Conservation (phyloP, 2,888 invertebrate species). For the Latheticus oryzae region DNA sequence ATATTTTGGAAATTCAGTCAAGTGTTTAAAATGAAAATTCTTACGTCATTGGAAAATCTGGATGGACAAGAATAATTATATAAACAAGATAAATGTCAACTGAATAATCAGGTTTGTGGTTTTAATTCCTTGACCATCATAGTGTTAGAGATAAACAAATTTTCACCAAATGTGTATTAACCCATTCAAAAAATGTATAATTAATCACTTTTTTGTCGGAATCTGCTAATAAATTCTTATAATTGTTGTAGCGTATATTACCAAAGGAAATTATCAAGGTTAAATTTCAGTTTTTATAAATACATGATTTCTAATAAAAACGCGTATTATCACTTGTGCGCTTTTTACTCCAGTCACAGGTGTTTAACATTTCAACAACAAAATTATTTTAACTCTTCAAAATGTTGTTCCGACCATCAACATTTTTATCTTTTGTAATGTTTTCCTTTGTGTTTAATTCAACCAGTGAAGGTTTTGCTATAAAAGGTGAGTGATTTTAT, state of each 20-base stretch:
- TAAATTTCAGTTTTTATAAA: constrained; percentile 7
- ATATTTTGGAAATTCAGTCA: too few species aligned
- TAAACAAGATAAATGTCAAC: too few species aligned
- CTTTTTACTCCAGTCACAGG: neutral
- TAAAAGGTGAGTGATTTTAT: constrained; percentile 1
- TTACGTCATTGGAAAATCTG: too few species aligned
- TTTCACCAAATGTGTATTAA: too few species aligned
- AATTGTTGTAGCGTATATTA: constrained; percentile 1
- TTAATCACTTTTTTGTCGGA: too few species aligned
- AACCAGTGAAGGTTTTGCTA: neutral
- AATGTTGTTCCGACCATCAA: neutral
- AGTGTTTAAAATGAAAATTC: too few species aligned
- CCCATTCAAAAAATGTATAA: too few species aligned
- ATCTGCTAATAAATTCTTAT: constrained; percentile 1
- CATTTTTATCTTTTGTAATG: neutral
- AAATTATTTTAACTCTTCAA: too few species aligned
- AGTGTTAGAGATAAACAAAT: too few species aligned
- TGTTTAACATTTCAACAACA: constrained; percentile 2
- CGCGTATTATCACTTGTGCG: constrained; percentile 1
- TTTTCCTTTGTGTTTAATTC: neutral
- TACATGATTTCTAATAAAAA: neutral
- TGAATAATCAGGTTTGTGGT: too few species aligned
- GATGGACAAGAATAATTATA: too few species aligned
- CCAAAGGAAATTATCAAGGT: constrained; percentile 8
- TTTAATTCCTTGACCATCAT: too few species aligned